These are phyloP conservation scores for Myiothlypis chrysogaster DNA, from an alignment of 2,797 vertebrate species.

Conservation along the genomic window DNA sequence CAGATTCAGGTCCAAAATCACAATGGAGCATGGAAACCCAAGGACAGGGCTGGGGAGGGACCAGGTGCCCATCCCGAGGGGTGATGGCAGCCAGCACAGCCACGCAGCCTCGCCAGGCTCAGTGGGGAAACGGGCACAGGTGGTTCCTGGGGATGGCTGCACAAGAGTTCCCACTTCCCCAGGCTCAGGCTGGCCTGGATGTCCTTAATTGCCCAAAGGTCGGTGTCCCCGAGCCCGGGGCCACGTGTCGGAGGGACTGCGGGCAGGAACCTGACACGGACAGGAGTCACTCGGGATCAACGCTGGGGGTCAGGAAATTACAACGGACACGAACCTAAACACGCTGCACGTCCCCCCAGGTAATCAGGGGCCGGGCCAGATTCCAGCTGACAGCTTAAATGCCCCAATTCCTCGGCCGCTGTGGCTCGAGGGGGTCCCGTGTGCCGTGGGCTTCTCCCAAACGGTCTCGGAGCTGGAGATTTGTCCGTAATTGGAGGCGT, in stretches of 20 bases:
- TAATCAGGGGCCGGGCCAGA: constrained; percentile 87
- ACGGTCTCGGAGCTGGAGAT: constrained; percentile 38
- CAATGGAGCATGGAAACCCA: fast-evolving
- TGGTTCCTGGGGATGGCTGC: neutral
- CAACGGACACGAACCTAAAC: constrained; percentile 89
- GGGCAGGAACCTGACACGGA: constrained; percentile 21
- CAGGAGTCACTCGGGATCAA: constrained; percentile 84
- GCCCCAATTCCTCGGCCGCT: constrained; percentile 84
- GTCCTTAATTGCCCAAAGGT: constrained; percentile 59
- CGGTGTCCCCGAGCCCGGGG: neutral
- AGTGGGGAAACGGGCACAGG: neutral
- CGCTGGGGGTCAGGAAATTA: constrained; percentile 88
- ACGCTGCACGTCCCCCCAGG: constrained; percentile 81
- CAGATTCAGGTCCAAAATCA: neutral
- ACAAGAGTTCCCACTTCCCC: neutral
- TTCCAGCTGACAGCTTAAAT: constrained; percentile 91
- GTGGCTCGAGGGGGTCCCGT: constrained; percentile 67
- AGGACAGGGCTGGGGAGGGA: neutral
- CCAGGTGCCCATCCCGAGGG: fast-evolving
- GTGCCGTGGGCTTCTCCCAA: constrained; percentile 64
- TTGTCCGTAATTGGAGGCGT: constrained; percentile 75
- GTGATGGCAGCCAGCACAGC: neutral
- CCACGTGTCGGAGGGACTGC: constrained; percentile 32
- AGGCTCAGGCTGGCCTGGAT: neutral
- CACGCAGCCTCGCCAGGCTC: fast-evolving